A percentile compares a stretch with the other conserved stretches of the same genome.
These are phyloP conservation scores for Aspiorhynchus laticeps DNA, from an alignment of 2,113 vertebrate genomes.

Conservation along the genomic window DNA sequence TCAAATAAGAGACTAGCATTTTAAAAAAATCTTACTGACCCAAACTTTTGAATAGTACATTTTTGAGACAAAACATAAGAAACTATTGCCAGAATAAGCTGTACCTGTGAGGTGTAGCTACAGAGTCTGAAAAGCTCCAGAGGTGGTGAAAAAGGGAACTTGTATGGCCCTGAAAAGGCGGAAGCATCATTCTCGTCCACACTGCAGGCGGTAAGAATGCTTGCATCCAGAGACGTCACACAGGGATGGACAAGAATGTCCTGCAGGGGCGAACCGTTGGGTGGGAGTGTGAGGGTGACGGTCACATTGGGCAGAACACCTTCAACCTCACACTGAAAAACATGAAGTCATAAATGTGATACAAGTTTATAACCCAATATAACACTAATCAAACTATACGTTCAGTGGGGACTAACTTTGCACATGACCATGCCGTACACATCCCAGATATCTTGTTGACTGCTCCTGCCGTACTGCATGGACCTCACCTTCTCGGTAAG, in stretches of 20 bases:
- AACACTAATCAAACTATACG: neutral
- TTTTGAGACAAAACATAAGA: neutral
- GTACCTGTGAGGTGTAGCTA: constrained; percentile 94
- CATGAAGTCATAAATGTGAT: neutral
- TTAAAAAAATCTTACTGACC: no score
- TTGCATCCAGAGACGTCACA: constrained; percentile 88
- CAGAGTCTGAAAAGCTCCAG: constrained; percentile 88
- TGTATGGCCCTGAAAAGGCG: constrained; percentile 89
- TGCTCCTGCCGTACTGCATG: constrained; percentile 87
- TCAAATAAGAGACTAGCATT: no score
- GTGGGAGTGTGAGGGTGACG: constrained; percentile 85
- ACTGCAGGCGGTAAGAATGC: constrained; percentile 86
- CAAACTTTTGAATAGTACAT: neutral
- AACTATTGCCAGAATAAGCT: neutral
- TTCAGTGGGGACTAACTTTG: constrained; percentile 79
- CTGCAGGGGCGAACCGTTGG: constrained; percentile 89
- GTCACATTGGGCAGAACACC: constrained; percentile 87
- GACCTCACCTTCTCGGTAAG: constrained; percentile 88
- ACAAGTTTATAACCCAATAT: neutral
- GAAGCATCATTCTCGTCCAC: constrained; percentile 81
- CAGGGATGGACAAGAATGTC: constrained; percentile 92
- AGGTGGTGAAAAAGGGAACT: constrained; percentile 91
- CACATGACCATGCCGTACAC: constrained; percentile 89
- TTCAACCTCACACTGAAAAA: constrained; percentile 89
- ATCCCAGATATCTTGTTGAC: constrained; percentile 86